phyloP scores from a whole-genome alignment of 2,888 invertebrate genomes.

The Gisinianus flammeolus region DNA sequence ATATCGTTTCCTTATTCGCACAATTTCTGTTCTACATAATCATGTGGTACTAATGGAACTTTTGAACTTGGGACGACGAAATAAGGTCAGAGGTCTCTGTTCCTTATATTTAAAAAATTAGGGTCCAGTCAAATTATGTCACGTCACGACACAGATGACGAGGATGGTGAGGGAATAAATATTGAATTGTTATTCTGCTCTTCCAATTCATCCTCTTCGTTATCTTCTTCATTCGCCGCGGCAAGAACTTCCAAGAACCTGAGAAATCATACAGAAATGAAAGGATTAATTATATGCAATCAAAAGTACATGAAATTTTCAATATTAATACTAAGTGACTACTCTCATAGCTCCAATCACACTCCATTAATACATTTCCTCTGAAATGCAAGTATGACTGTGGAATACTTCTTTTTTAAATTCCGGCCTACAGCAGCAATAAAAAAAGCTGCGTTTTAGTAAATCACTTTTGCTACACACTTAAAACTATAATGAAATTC shows the following conservation, averaged over 20 bases:
- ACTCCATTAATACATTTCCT: too few species aligned
- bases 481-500: too few species aligned
- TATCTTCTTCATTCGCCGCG: conserved; percentile 52
- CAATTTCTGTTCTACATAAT: too few species aligned
- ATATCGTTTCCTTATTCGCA: too few species aligned
- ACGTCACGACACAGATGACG: conserved; percentile 52
- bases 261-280: conserved; percentile 17
- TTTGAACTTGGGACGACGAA: conserved; percentile 29
- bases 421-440: too few species aligned
- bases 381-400: too few species aligned
- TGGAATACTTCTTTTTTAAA: too few species aligned
- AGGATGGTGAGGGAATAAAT: conserved; percentile 55
- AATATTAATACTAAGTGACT: too few species aligned
- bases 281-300: background rate
- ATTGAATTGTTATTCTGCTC: conserved; percentile 57
- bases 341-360: too few species aligned
- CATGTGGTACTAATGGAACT: conserved; percentile 31
- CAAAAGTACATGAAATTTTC: too few species aligned
- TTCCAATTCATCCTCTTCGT: conserved; percentile 51
- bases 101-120: background rate
- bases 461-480: too few species aligned
- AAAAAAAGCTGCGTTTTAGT: too few species aligned
- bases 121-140: background rate
- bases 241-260: conserved; percentile 58
- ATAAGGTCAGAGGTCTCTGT: conserved; percentile 17